Evolutionary conservation across 2,888 invertebrate species (phyloP).

Genomic region (Parnassius orleans): DNA sequence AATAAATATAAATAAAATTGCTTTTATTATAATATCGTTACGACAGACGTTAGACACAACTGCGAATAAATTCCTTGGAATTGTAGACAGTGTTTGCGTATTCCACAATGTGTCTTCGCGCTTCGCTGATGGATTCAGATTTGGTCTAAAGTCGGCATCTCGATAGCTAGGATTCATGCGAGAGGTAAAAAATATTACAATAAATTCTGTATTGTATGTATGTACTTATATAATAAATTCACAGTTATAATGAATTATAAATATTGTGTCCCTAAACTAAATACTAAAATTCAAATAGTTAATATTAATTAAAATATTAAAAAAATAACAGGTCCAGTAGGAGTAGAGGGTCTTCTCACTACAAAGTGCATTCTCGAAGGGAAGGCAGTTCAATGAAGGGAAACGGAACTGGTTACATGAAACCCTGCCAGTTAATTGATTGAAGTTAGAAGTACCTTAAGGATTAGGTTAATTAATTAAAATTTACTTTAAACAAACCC

Average conservation of each 20-base stretch:
- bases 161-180: constrained; percentile 74
- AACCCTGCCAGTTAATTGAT: constrained; percentile 81
- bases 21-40: constrained; percentile 6
- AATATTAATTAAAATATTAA: neutral
- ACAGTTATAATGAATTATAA: too few relatives aligned
- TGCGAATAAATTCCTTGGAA: constrained; percentile 89
- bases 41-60: constrained; percentile 64
- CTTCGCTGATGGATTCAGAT: constrained; percentile 98
- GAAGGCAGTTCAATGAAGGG: constrained; percentile 93
- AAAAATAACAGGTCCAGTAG: constrained; percentile 92
- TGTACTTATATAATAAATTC: too few relatives aligned
- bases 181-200: constrained; percentile 50
- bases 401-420: constrained; percentile 87
- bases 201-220: too few relatives aligned
- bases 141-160: constrained; percentile 90
- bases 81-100: constrained; percentile 98
- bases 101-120: constrained; percentile 98
- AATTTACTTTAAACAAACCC: too few relatives aligned
- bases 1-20: too few relatives aligned
- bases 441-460: too few relatives aligned
- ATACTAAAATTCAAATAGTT: neutral
- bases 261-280: too few relatives aligned
- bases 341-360: constrained; percentile 98
- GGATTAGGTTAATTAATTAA: too few relatives aligned
- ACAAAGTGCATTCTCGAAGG: constrained; percentile 98